Evolutionary conservation across 2,888 invertebrate genomes (phyloP).

Genomic region (Polydrusus cervinus): DNA sequence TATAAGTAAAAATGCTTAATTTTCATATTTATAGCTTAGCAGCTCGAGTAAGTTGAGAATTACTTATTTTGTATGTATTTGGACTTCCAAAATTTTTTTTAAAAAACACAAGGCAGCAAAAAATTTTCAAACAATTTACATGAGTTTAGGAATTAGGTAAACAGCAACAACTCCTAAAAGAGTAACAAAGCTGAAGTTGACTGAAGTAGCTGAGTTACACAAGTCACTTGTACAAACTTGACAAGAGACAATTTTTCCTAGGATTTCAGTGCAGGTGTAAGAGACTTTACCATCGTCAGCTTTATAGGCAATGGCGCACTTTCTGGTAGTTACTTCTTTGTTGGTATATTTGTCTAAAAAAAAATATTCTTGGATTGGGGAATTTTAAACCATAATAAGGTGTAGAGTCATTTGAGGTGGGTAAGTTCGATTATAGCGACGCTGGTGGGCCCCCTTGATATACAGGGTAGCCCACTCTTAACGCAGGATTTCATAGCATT

Average conservation of each 20-base stretch:
- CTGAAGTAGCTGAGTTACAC: constrained; percentile 52
- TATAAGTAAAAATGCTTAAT: too few species aligned
- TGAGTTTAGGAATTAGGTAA: constrained; percentile 43
- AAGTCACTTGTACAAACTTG: constrained; percentile 45
- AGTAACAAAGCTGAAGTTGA: constrained; percentile 44
- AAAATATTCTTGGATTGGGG: not conserved
- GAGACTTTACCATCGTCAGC: constrained; percentile 27
- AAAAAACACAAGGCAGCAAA: constrained; percentile 12
- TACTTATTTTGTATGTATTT: too few species aligned
- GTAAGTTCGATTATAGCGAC: too few species aligned
- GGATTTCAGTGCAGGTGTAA: constrained; percentile 34
- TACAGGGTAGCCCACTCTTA: too few species aligned
- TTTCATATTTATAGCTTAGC: too few species aligned
- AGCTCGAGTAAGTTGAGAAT: too few species aligned
- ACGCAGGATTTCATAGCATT: too few species aligned
- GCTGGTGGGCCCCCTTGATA: too few species aligned
- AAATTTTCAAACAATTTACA: constrained; percentile 23
- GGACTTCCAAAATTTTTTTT: too few species aligned
- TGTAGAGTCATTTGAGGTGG: too few species aligned
- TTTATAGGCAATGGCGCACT: constrained; percentile 48
- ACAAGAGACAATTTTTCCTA: constrained; percentile 42
- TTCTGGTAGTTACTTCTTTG: constrained; percentile 46
- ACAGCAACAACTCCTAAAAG: constrained; percentile 45
- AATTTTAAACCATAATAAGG: not conserved
- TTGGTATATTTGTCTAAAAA: constrained; percentile 43